phyloP scores from a whole-genome alignment of 2,797 vertebrate species.

The Cryptoblepharus egeriae region DNA sequence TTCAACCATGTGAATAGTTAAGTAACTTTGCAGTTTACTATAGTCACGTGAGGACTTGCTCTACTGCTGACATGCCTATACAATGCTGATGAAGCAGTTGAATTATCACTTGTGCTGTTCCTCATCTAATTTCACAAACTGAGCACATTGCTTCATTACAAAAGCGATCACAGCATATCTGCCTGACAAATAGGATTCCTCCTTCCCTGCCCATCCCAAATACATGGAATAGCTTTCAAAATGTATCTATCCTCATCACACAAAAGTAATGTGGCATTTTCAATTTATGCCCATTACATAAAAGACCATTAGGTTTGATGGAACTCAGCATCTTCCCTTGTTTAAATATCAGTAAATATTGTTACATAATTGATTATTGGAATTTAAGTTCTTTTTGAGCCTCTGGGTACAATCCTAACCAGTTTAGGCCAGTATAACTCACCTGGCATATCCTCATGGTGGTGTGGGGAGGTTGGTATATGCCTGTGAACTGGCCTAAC shows the following conservation, averaged over 20 bases:
- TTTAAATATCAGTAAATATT: not conserved
- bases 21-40: not conserved
- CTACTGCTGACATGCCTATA: constrained; percentile 20
- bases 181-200: rapidly evolving
- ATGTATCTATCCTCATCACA: not conserved
- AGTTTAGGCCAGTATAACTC: too few relatives aligned
- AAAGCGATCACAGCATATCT: not conserved
- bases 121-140: constrained; percentile 42
- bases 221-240: not conserved
- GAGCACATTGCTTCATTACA: constrained; percentile 23
- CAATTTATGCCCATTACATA: not conserved
- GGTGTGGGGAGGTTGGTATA: too few relatives aligned
- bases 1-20: constrained; percentile 6
- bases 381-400: too few relatives aligned
- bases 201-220: not conserved
- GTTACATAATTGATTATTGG: not conserved
- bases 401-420: too few relatives aligned
- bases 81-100: constrained; percentile 28
- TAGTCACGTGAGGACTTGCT: not conserved
- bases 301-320: not conserved
- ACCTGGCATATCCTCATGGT: too few relatives aligned
- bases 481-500: too few relatives aligned
- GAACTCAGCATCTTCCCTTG: not conserved
- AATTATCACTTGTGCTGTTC: constrained; percentile 21
- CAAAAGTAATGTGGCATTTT: not conserved